Percentiles rank a stretch among this genome's conserved stretches.
Evolutionary conservation across 2,113 vertebrate genomes (phyloP).

Genomic region (Propithecus coquereli): DNA sequence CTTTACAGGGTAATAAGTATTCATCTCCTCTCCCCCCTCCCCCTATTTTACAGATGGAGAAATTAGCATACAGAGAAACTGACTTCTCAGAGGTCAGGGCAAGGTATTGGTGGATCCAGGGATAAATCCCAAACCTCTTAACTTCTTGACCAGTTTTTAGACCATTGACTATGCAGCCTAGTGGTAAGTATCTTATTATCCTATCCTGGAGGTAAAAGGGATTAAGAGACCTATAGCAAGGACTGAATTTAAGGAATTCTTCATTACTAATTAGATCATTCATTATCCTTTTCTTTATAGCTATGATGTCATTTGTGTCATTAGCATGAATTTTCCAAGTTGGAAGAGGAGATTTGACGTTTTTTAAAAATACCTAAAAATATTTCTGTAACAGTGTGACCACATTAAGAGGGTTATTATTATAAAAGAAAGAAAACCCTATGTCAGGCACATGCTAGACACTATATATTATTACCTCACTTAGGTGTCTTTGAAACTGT

Average conservation of each 20-base stretch:
- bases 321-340: conserved; percentile 39
- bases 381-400: not conserved
- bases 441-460: not conserved
- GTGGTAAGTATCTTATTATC: conserved; percentile 65
- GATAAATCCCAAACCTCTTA: conserved; percentile 56
- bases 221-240: conserved; percentile 42
- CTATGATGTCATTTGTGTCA: conserved; percentile 25
- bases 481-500: conserved; percentile 37
- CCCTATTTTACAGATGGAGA: conserved; percentile 65
- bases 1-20: conserved; percentile 42
- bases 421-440: conserved; percentile 8
- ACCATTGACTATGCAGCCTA: conserved; percentile 70
- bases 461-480: not conserved
- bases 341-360: not conserved
- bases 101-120: conserved; percentile 57
- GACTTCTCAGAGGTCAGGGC: conserved; percentile 44
- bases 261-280: not conserved
- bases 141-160: conserved; percentile 48
- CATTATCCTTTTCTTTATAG: conserved; percentile 24
- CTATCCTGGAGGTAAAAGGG: not conserved
- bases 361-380: conserved; percentile 51
- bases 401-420: not conserved
- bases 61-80: conserved; percentile 55
- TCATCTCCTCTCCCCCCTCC: not conserved
- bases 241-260: conserved; percentile 30